A percentile compares a stretch with the other conserved stretches of the same genome.
Conservation (phyloP, 2,888 invertebrate species). For the Capitulum mitella region DNA sequence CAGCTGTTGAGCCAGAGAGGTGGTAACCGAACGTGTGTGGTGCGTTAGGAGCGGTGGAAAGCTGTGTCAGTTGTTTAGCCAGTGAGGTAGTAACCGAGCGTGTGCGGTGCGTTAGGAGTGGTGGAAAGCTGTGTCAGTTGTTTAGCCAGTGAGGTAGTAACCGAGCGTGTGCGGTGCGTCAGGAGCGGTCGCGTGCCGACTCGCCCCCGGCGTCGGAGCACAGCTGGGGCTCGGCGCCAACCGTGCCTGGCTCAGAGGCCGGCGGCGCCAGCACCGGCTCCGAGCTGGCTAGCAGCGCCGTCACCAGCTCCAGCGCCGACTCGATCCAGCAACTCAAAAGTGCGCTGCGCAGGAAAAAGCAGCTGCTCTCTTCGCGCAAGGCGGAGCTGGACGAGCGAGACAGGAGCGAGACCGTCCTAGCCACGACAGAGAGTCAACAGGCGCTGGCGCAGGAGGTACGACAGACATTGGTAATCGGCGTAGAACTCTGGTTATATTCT, state of each 20-base stretch:
- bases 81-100: too few species aligned
- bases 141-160: too few species aligned
- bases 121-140: too few species aligned
- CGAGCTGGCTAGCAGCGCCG: not conserved
- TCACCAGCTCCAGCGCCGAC: not conserved
- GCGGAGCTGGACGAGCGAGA: not conserved
- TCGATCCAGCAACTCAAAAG: conserved; percentile 37
- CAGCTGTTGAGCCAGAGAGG: too few species aligned
- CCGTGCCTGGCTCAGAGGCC: not conserved
- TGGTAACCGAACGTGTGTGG: too few species aligned
- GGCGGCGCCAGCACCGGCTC: conserved; percentile 10
- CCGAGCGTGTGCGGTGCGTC: not conserved
- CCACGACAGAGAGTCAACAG: not conserved
- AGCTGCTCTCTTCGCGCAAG: conserved; percentile 27
- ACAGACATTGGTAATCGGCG: too few species aligned
- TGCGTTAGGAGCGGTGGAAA: too few species aligned
- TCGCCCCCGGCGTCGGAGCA: conserved; percentile 16
- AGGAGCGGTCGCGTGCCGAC: not conserved
- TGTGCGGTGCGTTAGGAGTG: too few species aligned
- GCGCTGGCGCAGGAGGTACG: too few species aligned
- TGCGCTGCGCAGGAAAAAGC: conserved; percentile 40
- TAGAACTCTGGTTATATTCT: too few species aligned
- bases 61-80: too few species aligned
- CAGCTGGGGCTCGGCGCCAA: conserved; percentile 7
- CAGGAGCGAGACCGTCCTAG: not conserved